Conservation (phyloP, 2,888 invertebrate species). For the Mythimna loreyi region DNA sequence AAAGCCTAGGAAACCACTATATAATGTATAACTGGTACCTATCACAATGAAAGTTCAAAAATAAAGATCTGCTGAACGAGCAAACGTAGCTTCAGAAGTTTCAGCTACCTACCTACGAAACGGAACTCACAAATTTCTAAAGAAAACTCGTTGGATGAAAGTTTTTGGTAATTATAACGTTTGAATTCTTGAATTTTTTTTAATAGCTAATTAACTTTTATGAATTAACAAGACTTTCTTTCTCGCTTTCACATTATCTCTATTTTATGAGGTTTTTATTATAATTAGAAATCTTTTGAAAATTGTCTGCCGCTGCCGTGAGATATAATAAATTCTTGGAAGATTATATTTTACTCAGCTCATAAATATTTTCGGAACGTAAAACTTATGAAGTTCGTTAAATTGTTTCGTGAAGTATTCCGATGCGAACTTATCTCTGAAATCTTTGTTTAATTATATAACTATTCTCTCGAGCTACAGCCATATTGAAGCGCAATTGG, state of each 20-base stretch:
- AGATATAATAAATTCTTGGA: conserved; percentile 19
- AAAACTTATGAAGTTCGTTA: conserved; percentile 63
- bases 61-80: not conserved
- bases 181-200: conserved; percentile 26
- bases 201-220: conserved; percentile 22
- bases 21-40: not conserved
- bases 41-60: not conserved
- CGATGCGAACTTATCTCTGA: conserved; percentile 73
- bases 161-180: conserved; percentile 16
- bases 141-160: conserved; percentile 12
- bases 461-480: conserved; percentile 85
- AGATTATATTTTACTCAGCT: conserved; percentile 47
- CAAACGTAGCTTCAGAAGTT: not conserved
- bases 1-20: not conserved
- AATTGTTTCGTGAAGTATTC: conserved; percentile 69
- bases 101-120: not conserved
- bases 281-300: conserved; percentile 23
- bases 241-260: conserved; percentile 25
- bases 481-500: conserved; percentile 89
- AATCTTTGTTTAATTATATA: conserved; percentile 88
- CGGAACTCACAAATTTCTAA: not conserved
- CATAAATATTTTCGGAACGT: conserved; percentile 56
- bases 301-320: conserved; percentile 28
- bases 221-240: conserved; percentile 25
- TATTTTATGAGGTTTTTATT: conserved; percentile 22